A percentile compares a stretch with the other conserved stretches of the same genome.
These are phyloP conservation scores for Pachyrhynchus sulphureomaculatus DNA, from an alignment of 1,140 invertebrate genomes.

Conservation along the genomic window DNA sequence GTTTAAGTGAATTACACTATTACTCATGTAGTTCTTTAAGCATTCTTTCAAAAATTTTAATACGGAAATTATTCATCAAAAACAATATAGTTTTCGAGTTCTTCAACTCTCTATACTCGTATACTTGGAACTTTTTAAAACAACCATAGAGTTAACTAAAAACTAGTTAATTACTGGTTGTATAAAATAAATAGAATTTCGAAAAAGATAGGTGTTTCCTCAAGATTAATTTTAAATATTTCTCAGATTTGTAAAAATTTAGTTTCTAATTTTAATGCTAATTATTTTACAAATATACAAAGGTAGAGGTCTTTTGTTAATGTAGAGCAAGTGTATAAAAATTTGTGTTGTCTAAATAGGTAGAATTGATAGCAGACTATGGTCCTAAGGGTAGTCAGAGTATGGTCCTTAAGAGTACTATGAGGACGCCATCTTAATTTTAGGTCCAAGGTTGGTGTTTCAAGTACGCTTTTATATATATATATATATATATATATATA, in stretches of 20 bases:
- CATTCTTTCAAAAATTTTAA: no score
- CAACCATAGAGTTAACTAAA: no score
- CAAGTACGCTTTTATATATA: neutral
- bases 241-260: neutral
- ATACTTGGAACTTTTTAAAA: no score
- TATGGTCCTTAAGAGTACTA: constrained; percentile 1
- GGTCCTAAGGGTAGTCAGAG: constrained; percentile 9
- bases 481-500: no score
- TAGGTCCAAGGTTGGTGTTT: neutral
- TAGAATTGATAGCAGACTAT: constrained; percentile 11
- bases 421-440: neutral
- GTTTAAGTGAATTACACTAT: no score
- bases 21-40: no score
- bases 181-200: no score
- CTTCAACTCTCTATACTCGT: no score
- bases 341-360: constrained; percentile 12
- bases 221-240: neutral
- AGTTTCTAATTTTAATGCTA: neutral
- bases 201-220: no score
- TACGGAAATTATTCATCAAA: no score
- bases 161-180: no score
- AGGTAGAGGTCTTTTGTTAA: constrained; percentile 1
- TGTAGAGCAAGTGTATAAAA: constrained; percentile 11
- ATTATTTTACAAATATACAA: neutral
- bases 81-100: no score